These are phyloP conservation scores for Apotomis capreana DNA, from an alignment of 2,888 invertebrate genomes.

Conservation along the genomic window DNA sequence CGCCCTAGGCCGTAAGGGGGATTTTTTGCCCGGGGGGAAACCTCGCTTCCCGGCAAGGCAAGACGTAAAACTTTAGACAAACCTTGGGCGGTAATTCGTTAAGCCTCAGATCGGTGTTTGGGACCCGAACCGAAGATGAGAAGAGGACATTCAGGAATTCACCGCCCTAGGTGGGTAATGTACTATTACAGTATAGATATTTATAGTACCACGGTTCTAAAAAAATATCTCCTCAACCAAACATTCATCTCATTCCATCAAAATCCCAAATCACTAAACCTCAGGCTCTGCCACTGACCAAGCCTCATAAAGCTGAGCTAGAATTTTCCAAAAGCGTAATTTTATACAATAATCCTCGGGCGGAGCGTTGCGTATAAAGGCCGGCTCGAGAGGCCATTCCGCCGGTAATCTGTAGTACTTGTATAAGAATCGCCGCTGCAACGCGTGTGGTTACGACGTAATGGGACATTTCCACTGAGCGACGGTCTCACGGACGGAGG, in stretches of 20 bases:
- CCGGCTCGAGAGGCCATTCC: conserved; percentile 68
- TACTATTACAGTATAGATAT: too few species aligned
- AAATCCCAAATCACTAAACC: conserved; percentile 14
- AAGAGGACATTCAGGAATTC: too few species aligned
- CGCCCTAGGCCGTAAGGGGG: too few species aligned
- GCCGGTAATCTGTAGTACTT: conserved; percentile 70
- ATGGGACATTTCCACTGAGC: conserved; percentile 78
- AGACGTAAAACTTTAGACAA: too few species aligned
- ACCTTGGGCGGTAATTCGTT: too few species aligned
- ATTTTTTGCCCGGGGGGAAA: too few species aligned
- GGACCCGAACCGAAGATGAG: too few species aligned
- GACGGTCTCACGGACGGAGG: conserved; percentile 66
- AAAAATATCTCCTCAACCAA: not conserved
- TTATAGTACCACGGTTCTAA: too few species aligned
- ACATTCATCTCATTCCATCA: not conserved
- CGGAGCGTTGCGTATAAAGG: conserved; percentile 53
- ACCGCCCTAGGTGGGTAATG: too few species aligned
- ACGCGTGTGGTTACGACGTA: conserved; percentile 76
- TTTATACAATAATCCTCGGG: conserved; percentile 38
- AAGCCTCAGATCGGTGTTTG: too few species aligned
- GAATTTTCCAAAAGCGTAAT: conserved; percentile 41
- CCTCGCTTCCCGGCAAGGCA: too few species aligned
- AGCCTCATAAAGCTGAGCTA: conserved; percentile 34
- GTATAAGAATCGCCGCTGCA: conserved; percentile 72
- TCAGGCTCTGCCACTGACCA: conserved; percentile 16